These are phyloP conservation scores for Leucosticte australis DNA, from an alignment of 2,113 vertebrate genomes.

Conservation along the genomic window DNA sequence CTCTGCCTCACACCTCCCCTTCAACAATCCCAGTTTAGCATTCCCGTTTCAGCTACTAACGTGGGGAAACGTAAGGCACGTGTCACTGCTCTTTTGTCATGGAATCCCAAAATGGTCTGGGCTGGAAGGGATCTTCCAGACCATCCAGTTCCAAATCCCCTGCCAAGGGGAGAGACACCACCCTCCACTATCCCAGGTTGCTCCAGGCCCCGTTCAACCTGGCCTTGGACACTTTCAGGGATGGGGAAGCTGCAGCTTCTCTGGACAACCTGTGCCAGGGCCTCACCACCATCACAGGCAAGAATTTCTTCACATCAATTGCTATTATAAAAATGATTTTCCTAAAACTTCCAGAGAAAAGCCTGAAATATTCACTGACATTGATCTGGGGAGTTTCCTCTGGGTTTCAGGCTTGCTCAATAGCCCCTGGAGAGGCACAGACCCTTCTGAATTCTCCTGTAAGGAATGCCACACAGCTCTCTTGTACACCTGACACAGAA, in stretches of 20 bases:
- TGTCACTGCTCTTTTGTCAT: neutral
- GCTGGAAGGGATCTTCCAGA: neutral
- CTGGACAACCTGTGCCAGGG: neutral
- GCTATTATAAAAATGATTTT: neutral
- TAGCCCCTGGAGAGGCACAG: neutral
- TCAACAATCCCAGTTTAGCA: neutral
- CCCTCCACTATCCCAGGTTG: fast-evolving
- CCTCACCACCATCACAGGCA: neutral
- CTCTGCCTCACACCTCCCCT: neutral
- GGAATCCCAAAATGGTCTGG: neutral
- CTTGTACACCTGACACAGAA: neutral
- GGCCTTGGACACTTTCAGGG: neutral
- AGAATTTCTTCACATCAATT: neutral
- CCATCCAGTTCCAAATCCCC: neutral
- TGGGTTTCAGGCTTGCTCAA: neutral
- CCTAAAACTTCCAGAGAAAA: neutral
- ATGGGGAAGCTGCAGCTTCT: neutral
- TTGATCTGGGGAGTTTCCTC: neutral
- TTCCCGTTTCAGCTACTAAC: neutral
- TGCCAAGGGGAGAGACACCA: neutral
- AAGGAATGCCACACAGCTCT: neutral
- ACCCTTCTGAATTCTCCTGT: neutral
- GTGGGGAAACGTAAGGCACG: fast-evolving
- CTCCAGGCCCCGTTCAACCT: fast-evolving
- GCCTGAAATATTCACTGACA: neutral